Evolutionary conservation across 2,113 vertebrate species (phyloP), one percentile per base, ranked within the genome.

Genomic region (Alligator mississippiensis): DNA sequence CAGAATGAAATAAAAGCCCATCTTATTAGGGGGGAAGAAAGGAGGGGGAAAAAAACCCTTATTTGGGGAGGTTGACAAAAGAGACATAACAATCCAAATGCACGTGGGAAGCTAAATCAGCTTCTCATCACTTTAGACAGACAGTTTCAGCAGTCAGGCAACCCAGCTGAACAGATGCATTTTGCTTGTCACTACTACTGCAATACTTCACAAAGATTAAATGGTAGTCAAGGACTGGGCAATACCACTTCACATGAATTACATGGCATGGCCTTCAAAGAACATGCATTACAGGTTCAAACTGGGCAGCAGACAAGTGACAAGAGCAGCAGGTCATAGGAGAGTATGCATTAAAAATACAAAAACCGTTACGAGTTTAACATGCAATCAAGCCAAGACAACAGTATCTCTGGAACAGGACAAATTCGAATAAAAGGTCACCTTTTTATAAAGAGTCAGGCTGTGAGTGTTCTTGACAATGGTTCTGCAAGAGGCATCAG

Each of bases 61-160:
- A 80, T 60, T 92, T 75, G 80, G 93, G 89, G 81, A 88, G 72
- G 55, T 61, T 91, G 77, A 88, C n/a, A 62, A 81, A 92, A 78
- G 47, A 78, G 59, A 81, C 93, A 77, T 59, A 3, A 9, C 11
- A 83, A 89, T 13, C 60, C 80, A 79, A 34, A 64, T 38, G 13
- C n/a, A 76, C 38, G 62, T 9, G 30, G 82, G 88, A 62, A 93
- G 89, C 85, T 80, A 55, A 76, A 86, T 60, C 91, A 93, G 79
- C 87, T 90, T 74, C 30, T 3, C 55, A 27, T 63, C 63, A 28
- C 76, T 82, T 80, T 81, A 77, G 82, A 58, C 14, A 28, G 80
- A 54, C 75, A 47, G 38, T 27, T 64, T 28, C 58, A 59, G 82
- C 54, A 77, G 68, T 59, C 78, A 54, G 77, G 59, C 64, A 75